A percentile compares a stretch with the other conserved stretches of the same genome.
phyloP scores from a whole-genome alignment of 1,140 invertebrate genomes.

The Polyergus mexicanus region DNA sequence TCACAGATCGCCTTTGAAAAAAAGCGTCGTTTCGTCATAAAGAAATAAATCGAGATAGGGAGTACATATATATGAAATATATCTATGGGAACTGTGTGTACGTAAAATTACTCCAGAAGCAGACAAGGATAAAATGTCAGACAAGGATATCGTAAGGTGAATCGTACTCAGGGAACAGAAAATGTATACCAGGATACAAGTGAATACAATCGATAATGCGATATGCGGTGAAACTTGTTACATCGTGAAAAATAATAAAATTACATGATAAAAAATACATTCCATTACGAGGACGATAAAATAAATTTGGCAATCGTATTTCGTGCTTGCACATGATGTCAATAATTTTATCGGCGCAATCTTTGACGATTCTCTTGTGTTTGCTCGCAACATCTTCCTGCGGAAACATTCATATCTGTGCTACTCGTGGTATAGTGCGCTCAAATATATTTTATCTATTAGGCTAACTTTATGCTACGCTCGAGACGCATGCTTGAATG shows the following conservation, averaged over 20 bases:
- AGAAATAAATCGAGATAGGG: constrained; percentile 31
- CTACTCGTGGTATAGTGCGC: background rate
- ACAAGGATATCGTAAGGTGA: background rate
- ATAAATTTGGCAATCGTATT: background rate
- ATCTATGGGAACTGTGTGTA: background rate
- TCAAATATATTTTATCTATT: constrained; percentile 50
- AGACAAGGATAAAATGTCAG: constrained; percentile 1
- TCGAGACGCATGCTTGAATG: constrained; percentile 37
- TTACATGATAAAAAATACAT: background rate
- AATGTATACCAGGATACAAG: constrained; percentile 5
- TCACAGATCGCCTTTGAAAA: constrained; percentile 21
- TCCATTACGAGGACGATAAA: background rate
- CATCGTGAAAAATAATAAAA: background rate
- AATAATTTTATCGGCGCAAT: background rate
- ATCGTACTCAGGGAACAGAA: background rate
- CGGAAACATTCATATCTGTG: background rate
- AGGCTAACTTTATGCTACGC: constrained; percentile 31
- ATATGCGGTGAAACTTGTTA: background rate
- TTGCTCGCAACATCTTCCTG: background rate
- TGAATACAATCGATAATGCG: background rate
- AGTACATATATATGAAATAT: constrained; percentile 27
- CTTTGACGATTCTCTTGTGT: constrained; percentile 16
- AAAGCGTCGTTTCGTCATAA: constrained; percentile 29
- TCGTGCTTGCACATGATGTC: background rate
- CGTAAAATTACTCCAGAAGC: background rate